A percentile compares a stretch with the other conserved stretches of the same genome.
Conservation (phyloP, 2,888 invertebrate genomes). For the Luperina nickerlii region DNA sequence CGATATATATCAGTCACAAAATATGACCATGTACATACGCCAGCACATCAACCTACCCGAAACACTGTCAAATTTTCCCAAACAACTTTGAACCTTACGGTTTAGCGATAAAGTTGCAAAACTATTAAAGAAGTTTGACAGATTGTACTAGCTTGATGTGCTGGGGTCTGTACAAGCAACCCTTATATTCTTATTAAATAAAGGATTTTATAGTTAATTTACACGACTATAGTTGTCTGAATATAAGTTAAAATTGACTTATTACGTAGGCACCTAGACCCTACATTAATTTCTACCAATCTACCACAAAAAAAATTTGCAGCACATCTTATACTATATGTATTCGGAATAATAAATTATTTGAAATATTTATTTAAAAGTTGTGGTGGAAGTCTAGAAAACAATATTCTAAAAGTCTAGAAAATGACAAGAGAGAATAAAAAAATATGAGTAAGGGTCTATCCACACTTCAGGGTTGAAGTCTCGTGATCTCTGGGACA, state of each 20-base stretch:
- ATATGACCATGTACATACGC: neutral
- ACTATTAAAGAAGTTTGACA: too few relatives aligned
- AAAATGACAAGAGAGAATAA: neutral
- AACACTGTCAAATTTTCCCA: too few relatives aligned
- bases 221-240: constrained; percentile 5
- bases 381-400: constrained; percentile 18
- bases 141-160: too few relatives aligned
- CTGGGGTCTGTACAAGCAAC: neutral
- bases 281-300: constrained; percentile 20
- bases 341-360: constrained; percentile 6
- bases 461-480: neutral
- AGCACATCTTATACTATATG: neutral
- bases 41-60: too few relatives aligned
- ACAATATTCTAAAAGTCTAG: constrained; percentile 4
- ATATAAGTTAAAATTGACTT: constrained; percentile 42
- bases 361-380: neutral
- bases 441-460: neutral
- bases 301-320: constrained; percentile 21
- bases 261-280: constrained; percentile 4
- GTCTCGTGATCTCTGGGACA: neutral
- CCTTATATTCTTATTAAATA: constrained; percentile 1
- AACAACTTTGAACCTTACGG: too few relatives aligned
- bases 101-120: too few relatives aligned
- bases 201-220: constrained; percentile 13
- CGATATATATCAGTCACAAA: neutral